Evolutionary conservation across 1,140 invertebrate genomes (phyloP).

Genomic region (Lysiphlebus fabarum): DNA sequence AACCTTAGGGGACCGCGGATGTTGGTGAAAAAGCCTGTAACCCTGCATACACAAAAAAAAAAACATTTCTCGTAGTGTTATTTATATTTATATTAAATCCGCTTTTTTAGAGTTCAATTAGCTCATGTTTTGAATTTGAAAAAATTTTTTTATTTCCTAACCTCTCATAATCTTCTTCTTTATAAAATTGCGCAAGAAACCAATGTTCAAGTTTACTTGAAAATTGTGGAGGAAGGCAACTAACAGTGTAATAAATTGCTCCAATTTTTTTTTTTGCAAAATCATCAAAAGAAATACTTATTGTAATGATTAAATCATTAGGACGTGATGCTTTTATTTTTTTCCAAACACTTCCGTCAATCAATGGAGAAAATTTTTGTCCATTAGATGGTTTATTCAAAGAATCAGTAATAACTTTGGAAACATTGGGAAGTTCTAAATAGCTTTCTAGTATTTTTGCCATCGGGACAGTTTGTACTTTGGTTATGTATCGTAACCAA

Average conservation of each 20-base stretch:
- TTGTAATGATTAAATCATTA: not conserved
- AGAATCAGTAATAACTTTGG: not conserved
- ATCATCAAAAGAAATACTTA: not conserved
- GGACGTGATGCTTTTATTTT: not conserved
- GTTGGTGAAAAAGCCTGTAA: too few species aligned
- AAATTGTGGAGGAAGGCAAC: slow-evolving; percentile 28
- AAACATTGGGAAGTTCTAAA: slow-evolving; percentile 16
- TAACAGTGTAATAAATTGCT: slow-evolving; percentile 22
- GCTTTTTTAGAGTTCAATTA: slow-evolving; percentile 20
- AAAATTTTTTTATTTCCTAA: slow-evolving; percentile 24
- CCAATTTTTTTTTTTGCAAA: slow-evolving; percentile 2
- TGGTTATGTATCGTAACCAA: too few species aligned
- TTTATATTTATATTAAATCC: slow-evolving; percentile 28
- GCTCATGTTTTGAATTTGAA: slow-evolving; percentile 22
- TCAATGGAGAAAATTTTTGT: not conserved
- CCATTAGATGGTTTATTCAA: not conserved
- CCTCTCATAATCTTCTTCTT: slow-evolving; percentile 23
- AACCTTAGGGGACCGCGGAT: slow-evolving; percentile 33
- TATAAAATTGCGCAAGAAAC: slow-evolving; percentile 28
- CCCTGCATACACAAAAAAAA: slow-evolving; percentile 31
- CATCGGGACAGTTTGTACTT: too few species aligned
- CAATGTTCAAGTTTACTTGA: slow-evolving; percentile 25
- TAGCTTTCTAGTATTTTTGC: not conserved
- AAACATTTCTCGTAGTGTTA: slow-evolving; percentile 18
- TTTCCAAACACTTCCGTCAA: not conserved